Evolutionary conservation across 1,140 invertebrate genomes (phyloP), one percentile per base, ranked within the genome.

Genomic region (Belonocnema kinseyi): DNA sequence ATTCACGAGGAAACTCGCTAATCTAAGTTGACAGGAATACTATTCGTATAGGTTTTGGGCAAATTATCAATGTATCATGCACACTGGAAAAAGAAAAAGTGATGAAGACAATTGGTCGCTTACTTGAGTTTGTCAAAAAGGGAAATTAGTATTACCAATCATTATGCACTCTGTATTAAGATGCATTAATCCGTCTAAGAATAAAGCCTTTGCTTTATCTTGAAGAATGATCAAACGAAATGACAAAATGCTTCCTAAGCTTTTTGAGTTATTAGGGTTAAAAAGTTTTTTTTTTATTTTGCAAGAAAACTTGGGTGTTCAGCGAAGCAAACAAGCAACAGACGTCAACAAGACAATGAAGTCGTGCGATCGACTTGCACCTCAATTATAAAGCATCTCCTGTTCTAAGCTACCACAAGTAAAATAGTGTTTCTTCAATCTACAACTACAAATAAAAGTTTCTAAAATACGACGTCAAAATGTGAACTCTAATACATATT

Each of bases 371-470:
- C 26, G 40, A 66, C 21, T 66, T 66, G 40, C n/a, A 66, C 40
- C 46, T 66, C 61, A 66, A 66, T 66, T 33, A 66, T 66, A 66
- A 66, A 66, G 46, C 61, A 66, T 66, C 40, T 66, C 61, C 61
- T 66, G 61, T 66, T 66, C 61, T 66, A 66, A 66, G 61, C 61
- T 66, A 66, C 61, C 61, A 66, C 26, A n/a, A 66, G 33, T 40
- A 40, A 40, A 46, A 21, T 21, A 46, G 13, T 10, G 53, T 17
- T 54, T 54, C 7, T 66, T 66, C n/a, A 26, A 40, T 33, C 33
- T 46, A 66, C 0, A 46, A 33, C 14, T 66, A 66, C 61, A 66
- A 66, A 26, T 46, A 46, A 8, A 46, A 46, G 10, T 46, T 46
- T 46, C 0, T 46, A 11, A 1, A 46, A 46, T 11, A 46, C 40